A percentile compares a stretch with the other conserved stretches of the same genome.
phyloP scores from a whole-genome alignment of 2,113 vertebrate species.

The Maccullochella peelii region DNA sequence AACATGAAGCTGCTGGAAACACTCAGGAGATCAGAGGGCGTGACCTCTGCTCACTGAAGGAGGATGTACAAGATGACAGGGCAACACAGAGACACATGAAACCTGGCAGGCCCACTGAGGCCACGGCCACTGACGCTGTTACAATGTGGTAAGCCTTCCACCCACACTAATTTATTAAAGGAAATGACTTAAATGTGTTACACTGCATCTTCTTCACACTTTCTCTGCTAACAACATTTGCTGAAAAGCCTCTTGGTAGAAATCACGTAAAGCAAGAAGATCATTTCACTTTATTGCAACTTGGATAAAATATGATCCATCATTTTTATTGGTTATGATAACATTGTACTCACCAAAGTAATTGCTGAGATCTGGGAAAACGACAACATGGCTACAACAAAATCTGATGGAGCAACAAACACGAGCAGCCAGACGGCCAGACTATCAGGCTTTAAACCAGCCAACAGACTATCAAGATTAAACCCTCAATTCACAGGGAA shows the following conservation, averaged over 20 bases:
- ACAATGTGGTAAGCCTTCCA: background rate
- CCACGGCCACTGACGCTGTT: background rate
- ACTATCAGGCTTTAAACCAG: background rate
- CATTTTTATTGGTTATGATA: background rate
- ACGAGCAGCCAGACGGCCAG: background rate
- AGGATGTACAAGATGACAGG: conserved; percentile 13
- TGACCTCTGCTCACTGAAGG: conserved; percentile 7
- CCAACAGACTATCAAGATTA: background rate
- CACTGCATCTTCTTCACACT: background rate
- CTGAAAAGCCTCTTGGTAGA: background rate
- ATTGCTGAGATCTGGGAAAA: background rate
- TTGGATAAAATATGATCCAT: background rate
- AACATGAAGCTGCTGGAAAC: conserved; percentile 22
- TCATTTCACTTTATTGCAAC: background rate
- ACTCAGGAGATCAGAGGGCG: background rate
- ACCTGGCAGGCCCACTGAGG: background rate
- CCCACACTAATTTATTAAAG: background rate
- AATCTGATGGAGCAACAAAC: background rate
- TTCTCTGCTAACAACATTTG: background rate
- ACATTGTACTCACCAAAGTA: background rate
- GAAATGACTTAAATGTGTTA: background rate
- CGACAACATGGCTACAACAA: background rate
- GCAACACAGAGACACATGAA: conserved; percentile 19
- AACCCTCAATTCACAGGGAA: background rate
- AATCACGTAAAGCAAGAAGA: background rate